These are phyloP conservation scores for Anhinga anhinga DNA, from an alignment of 2,113 vertebrate genomes.

Conservation along the genomic window DNA sequence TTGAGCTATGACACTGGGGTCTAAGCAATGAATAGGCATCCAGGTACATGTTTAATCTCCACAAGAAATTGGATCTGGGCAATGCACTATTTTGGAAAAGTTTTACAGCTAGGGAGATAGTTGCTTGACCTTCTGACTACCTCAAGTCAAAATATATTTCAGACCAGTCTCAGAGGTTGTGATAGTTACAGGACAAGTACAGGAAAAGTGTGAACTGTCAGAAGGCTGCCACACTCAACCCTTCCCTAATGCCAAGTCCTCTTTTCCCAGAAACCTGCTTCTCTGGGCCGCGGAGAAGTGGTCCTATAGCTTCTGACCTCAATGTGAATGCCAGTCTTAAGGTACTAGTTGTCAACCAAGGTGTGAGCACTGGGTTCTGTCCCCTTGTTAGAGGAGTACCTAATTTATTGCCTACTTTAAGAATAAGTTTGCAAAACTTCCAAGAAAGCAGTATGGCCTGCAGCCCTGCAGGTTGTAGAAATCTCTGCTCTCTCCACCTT, in stretches of 20 bases:
- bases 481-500: background rate
- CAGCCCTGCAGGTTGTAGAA: background rate
- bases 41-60: background rate
- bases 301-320: background rate
- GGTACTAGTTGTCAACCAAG: accelerated
- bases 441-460: background rate
- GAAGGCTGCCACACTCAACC: background rate
- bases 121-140: background rate
- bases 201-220: background rate
- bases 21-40: background rate
- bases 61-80: background rate
- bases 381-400: background rate
- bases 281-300: background rate
- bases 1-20: background rate
- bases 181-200: background rate
- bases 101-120: background rate
- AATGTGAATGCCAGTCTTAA: accelerated
- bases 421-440: background rate
- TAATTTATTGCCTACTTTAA: background rate
- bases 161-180: background rate
- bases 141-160: background rate
- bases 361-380: background rate
- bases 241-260: background rate
- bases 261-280: background rate
- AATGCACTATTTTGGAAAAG: background rate